Conservation (phyloP, 2,888 invertebrate species). For the Eretmocerus hayati region DNA sequence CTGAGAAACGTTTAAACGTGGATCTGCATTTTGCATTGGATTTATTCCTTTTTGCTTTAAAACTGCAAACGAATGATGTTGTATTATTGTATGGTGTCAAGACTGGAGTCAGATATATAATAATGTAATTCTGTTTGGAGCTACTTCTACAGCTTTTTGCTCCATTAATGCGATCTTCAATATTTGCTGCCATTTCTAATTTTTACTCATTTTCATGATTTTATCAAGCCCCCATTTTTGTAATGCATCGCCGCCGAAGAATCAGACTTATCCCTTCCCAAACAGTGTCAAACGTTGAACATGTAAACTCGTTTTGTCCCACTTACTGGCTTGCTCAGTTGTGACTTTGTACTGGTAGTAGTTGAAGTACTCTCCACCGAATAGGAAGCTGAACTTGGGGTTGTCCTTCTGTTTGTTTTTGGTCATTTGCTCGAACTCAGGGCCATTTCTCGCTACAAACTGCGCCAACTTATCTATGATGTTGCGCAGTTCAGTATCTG, state of each 20-base stretch:
- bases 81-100: constrained; percentile 23
- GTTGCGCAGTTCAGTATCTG: constrained; percentile 89
- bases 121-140: constrained; percentile 13
- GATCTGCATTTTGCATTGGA: constrained; percentile 48
- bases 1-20: constrained; percentile 47
- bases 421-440: constrained; percentile 98
- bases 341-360: constrained; percentile 96
- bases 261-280: constrained; percentile 22
- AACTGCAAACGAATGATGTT: constrained; percentile 56
- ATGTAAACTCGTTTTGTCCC: constrained; percentile 33
- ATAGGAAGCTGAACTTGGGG: constrained; percentile 94
- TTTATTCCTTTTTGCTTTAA: constrained; percentile 63
- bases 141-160: constrained; percentile 18
- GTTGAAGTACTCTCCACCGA: constrained; percentile 90
- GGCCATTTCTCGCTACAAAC: constrained; percentile 98
- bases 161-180: constrained; percentile 17
- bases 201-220: constrained; percentile 15
- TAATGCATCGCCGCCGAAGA: constrained; percentile 14
- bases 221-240: constrained; percentile 18
- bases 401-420: constrained; percentile 98
- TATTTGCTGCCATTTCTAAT: constrained; percentile 14
- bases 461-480: constrained; percentile 98
- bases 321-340: constrained; percentile 88
- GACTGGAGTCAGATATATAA: constrained; percentile 19
- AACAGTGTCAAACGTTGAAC: constrained; percentile 21